phyloP scores from a whole-genome alignment of 2,888 invertebrate genomes.

The Emmelina monodactyla region DNA sequence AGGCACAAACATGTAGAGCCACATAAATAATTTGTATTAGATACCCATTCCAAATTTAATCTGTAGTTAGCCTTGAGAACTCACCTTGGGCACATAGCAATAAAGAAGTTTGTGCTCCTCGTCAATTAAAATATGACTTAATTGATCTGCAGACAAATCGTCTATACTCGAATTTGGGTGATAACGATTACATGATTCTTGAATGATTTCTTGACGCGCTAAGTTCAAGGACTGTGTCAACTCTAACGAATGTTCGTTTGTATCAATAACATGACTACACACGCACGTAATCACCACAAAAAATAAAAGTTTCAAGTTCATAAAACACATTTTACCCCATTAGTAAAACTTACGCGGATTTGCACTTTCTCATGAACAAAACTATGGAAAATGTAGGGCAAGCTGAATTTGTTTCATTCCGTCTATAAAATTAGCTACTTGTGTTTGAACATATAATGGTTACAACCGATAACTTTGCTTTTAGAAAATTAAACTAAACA shows the following conservation, averaged over 20 bases:
- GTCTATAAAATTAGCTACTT: too few relatives aligned
- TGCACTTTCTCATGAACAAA: conserved; percentile 40
- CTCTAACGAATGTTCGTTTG: conserved; percentile 58
- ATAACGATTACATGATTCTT: conserved; percentile 67
- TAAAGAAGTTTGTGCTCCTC: conserved; percentile 85
- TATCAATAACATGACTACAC: conserved; percentile 32
- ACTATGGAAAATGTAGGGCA: conserved; percentile 42
- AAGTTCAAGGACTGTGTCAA: conserved; percentile 70
- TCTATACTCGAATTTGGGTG: conserved; percentile 46
- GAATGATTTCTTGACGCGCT: conserved; percentile 68
- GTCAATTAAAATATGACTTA: conserved; percentile 85
- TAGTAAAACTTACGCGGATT: conserved; percentile 5
- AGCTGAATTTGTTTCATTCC: too few relatives aligned
- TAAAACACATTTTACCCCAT: conserved; percentile 13
- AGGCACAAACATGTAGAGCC: too few relatives aligned
- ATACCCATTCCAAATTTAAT: too few relatives aligned
- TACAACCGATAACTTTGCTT: too few relatives aligned
- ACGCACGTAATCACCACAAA: conserved; percentile 25
- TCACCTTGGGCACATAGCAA: conserved; percentile 93
- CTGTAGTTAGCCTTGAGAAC: conserved; percentile 17
- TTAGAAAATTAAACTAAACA: too few relatives aligned
- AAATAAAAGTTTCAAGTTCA: conserved; percentile 5
- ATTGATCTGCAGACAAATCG: conserved; percentile 60
- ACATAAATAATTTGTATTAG: too few relatives aligned
- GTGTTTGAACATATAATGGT: too few relatives aligned